These are phyloP conservation scores for Buphagus erythrorhynchus DNA, from an alignment of 2,797 vertebrate genomes.

Conservation along the genomic window DNA sequence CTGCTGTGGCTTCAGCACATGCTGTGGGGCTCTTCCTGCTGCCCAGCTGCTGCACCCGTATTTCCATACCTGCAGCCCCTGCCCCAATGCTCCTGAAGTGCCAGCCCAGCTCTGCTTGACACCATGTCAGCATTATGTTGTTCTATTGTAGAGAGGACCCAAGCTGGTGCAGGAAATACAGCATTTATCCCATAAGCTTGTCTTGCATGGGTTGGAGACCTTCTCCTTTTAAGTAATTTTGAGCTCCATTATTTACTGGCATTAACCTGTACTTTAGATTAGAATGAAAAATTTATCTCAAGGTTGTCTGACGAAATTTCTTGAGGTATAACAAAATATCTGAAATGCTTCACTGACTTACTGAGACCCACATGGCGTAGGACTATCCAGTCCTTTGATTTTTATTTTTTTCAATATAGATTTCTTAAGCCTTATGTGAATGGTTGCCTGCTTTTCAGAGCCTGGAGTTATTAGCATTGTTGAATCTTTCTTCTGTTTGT, in stretches of 20 bases:
- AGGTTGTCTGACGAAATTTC: background rate
- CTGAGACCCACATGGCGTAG: background rate
- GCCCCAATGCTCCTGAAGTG: background rate
- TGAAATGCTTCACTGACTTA: background rate
- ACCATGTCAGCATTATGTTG: accelerated
- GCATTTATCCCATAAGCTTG: background rate
- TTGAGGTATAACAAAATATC: background rate
- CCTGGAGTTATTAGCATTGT: background rate
- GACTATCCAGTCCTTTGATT: background rate
- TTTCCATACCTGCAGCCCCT: background rate
- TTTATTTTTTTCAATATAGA: no score
- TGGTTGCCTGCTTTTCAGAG: background rate
- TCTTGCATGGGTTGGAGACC: background rate
- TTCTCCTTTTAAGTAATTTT: background rate
- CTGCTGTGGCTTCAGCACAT: background rate
- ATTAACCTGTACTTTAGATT: background rate
- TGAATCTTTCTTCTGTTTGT: background rate
- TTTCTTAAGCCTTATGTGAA: background rate
- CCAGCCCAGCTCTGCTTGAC: background rate
- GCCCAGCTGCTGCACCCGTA: background rate
- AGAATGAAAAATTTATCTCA: background rate
- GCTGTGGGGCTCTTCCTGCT: background rate
- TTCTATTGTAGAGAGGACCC: background rate
- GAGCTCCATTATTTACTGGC: background rate
- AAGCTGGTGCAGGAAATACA: background rate